phyloP scores from a whole-genome alignment of 2,888 invertebrate species.

The Standfussiana lucernea region DNA sequence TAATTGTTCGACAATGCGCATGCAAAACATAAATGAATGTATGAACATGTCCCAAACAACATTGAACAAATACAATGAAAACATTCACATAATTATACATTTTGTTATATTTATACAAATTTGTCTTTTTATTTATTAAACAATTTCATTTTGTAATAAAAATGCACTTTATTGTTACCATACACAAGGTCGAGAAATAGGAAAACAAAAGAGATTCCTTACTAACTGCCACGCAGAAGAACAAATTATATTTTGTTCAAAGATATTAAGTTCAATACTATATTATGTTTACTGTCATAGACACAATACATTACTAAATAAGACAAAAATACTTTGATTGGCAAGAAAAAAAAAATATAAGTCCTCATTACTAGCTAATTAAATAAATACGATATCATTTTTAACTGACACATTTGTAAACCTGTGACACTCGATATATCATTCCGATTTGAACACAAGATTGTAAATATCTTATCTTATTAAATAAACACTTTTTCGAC shows the following conservation, averaged over 20 bases:
- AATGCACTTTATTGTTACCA: conserved; percentile 59
- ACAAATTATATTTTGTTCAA: conserved; percentile 9
- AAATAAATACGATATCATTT: conserved; percentile 29
- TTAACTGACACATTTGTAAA: conserved; percentile 36
- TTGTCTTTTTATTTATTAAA: conserved; percentile 71
- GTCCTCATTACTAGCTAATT: not conserved
- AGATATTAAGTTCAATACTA: conserved; percentile 10
- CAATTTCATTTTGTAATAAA: conserved; percentile 60
- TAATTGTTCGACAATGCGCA: not conserved
- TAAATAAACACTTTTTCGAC: conserved; percentile 30
- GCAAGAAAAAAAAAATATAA: conserved; percentile 27
- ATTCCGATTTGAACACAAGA: conserved; percentile 63
- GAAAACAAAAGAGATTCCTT: conserved; percentile 28
- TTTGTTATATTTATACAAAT: conserved; percentile 61
- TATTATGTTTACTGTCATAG: conserved; percentile 39
- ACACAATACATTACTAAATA: conserved; percentile 17
- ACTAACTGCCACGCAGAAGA: conserved; percentile 21
- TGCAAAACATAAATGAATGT: conserved; percentile 5
- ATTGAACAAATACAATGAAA: conserved; percentile 54
- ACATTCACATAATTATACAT: conserved; percentile 58
- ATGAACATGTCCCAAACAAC: conserved; percentile 34
- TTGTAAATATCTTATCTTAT: conserved; percentile 53
- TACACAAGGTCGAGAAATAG: conserved; percentile 30
- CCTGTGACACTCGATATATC: conserved; percentile 51
- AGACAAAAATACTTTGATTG: conserved; percentile 20